Base-by-base conservation (phyloP, 2,888 invertebrate species). In the Megaustenia siamemsis region DNA sequence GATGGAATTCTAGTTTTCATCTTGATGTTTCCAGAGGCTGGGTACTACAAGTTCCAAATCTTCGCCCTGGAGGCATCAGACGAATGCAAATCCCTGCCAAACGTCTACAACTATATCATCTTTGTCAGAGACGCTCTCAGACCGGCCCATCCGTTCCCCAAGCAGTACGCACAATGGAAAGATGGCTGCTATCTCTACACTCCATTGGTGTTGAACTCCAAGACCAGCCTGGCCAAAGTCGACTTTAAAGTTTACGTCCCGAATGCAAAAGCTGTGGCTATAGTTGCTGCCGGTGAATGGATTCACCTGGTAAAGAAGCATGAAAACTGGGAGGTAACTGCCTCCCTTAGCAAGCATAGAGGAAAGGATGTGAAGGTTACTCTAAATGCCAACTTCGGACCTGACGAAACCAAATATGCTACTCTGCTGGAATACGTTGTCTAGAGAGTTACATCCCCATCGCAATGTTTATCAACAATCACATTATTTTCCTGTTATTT, bases 111-210 rank as follows among this genome's bases (percentile, higher is more conserved):
- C 88, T 93, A 93, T 86, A 86, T 92, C 83, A 90, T 93, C 84
- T 87, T 90, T 69, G 90, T 91, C 78, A 84, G 81, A 63, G 60
- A 85, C 4, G 88, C 89, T 0, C 86, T 88, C 69, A 88, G 90
- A 78, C 85, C 86, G 38, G 89, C 89, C 43, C 84, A 89, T 38
- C 89, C 92, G 71, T 93, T 90, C 90, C 93, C 93, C 32, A 91
- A 92, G 87, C 93, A 93, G 88, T 93, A 92, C 77, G 91, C 91
- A 69, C 92, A 93, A 81, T 93, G 93, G 92, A 92, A 93, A 86
- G 92, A 93, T 45, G 92, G 92, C n/a, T 93, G 93, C 85, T 91
- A 88, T 87, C 89, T 93, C 68, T 87, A 87, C 86, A 89, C 89
- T 43, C 93, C 93, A 2, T 43, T 87, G 66, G 84, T 88, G 40